Conservation (phyloP, 1,140 invertebrate species). For the Brachionus koreanus region DNA sequence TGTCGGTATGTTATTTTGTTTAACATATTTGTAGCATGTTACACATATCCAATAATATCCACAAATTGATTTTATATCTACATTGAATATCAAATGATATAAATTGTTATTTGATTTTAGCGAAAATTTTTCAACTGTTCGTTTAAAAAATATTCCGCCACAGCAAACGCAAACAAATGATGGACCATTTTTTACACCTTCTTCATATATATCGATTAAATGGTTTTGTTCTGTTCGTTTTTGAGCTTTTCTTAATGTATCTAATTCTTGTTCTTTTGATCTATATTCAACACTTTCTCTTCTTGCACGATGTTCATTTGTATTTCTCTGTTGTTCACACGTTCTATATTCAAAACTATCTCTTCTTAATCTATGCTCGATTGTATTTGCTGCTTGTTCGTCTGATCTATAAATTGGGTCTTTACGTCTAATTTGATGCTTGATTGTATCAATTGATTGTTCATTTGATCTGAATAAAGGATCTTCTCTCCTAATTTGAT, state of each 20-base stretch:
- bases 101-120: background rate
- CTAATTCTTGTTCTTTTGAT: background rate
- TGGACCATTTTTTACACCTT: background rate
- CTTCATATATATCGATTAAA: background rate
- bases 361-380: background rate
- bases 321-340: background rate
- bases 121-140: background rate
- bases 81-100: background rate
- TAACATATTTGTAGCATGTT: background rate
- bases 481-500: background rate
- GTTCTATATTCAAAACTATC: background rate
- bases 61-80: no score
- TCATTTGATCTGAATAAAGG: background rate
- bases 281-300: no score
- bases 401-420: background rate
- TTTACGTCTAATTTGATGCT: background rate
- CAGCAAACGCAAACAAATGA: constrained; percentile 5
- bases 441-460: background rate
- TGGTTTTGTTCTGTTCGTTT: background rate
- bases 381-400: background rate
- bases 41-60: background rate
- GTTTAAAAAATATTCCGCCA: background rate
- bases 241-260: no score
- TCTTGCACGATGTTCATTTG: no score
- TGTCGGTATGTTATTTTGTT: background rate